phyloP scores from a whole-genome alignment of 2,797 vertebrate species.

The Urophycis tenuis region DNA sequence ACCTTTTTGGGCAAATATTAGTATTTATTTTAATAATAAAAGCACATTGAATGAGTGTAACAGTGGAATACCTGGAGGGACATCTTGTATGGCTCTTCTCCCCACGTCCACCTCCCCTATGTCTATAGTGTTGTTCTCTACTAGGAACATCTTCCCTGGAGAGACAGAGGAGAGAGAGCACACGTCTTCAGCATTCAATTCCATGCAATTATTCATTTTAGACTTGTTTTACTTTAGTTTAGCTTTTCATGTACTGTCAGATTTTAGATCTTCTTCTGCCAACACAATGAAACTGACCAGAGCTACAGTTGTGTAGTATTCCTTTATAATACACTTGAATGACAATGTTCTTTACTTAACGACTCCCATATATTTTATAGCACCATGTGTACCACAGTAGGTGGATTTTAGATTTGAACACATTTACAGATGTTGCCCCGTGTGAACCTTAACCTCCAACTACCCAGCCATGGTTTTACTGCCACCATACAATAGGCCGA shows the following conservation, averaged over 20 bases:
- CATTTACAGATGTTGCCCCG: background rate
- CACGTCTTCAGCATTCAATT: background rate
- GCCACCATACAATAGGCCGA: background rate
- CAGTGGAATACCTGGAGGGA: slow-evolving; percentile 72
- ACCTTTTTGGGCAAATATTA: too few species aligned
- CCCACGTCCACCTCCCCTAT: slow-evolving; percentile 94
- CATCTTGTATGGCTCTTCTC: slow-evolving; percentile 82
- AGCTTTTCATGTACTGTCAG: too few species aligned
- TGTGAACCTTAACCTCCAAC: background rate
- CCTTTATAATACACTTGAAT: too few species aligned
- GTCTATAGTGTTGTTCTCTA: slow-evolving; percentile 98
- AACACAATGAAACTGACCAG: too few species aligned
- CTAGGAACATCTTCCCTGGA: slow-evolving; percentile 85
- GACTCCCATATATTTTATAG: too few species aligned
- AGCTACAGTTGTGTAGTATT: too few species aligned
- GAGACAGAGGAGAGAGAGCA: slow-evolving; percentile 8
- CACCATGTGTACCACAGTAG: too few species aligned
- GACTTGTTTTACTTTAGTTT: background rate
- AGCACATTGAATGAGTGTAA: too few species aligned
- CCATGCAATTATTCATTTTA: background rate
- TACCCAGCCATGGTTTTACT: background rate
- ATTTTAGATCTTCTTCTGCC: too few species aligned
- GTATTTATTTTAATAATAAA: too few species aligned
- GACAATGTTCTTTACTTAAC: too few species aligned
- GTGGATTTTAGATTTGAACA: too few species aligned